Evolutionary conservation across 2,113 vertebrate species (phyloP), one percentile per base, ranked within the genome.

Genomic region (Cinclus cinclus): DNA sequence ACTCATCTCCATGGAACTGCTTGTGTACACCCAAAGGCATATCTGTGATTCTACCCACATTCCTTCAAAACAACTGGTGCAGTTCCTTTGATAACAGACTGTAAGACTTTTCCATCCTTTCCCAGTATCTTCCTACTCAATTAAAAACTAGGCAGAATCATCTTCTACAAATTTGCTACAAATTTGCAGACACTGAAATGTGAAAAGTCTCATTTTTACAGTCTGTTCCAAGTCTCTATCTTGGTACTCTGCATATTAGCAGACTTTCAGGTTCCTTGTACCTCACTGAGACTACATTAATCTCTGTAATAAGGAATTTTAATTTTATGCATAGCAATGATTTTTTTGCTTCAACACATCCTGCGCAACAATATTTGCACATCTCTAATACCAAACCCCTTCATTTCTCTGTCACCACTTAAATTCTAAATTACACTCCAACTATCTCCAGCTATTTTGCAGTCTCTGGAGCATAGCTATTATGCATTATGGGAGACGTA

Each of bases 401-500:
- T 87, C n/a, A 82, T 91, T 88, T 95, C 75, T 67, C 52, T 92
- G 90, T 89, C 86, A 97, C 77, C 42, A 91, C 83, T 93, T 95
- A 89, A 96, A 95, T 97, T 92, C 92, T 87, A 92, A 92, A 95
- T 76, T 84, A 92, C 7, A 25, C 50, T 91, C 33, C 77, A 96
- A 92, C 59, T 95, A 80, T 89, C 46, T 62, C 49, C 73, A 96
- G 88, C 79, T 95, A 64, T 92, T 97, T 78, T 88, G 62, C 62
- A 94, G 78, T 90, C 87, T 83, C 78, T 85, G 82, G 92, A 97
- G 93, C 90, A 92, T 68, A 76, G 74, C 79, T 87, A 94, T 96
- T 96, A 76, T 96, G 89, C 92, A 96, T 89, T 97, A 95, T 92
- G 88, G 92, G 88, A 95, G 96, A 97, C 56, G 91, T 96, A 97